A percentile compares a stretch with the other conserved stretches of the same genome.
Evolutionary conservation across 2,888 invertebrate species (phyloP).

Genomic region (Lepetodrilus schrolli): DNA sequence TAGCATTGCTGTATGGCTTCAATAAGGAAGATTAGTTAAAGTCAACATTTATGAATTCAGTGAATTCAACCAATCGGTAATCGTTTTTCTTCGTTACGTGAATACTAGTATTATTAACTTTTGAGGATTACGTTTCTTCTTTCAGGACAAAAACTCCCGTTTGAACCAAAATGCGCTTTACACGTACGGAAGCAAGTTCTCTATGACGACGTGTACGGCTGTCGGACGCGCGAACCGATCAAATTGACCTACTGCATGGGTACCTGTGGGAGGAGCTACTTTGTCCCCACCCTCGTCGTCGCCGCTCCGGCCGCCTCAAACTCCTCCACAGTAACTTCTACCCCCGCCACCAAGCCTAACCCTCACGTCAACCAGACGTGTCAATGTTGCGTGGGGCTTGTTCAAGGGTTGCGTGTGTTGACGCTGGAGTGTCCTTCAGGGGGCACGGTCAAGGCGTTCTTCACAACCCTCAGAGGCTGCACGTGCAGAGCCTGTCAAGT

Average conservation of each 20-base stretch:
- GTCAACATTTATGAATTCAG: too few species aligned
- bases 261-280: conserved; percentile 42
- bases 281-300: conserved; percentile 38
- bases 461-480: conserved; percentile 37
- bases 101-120: too few species aligned
- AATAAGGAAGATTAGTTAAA: too few species aligned
- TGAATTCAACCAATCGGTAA: too few species aligned
- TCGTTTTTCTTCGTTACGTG: too few species aligned
- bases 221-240: conserved; percentile 39
- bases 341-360: neutral
- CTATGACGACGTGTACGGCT: conserved; percentile 39
- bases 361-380: conserved; percentile 43
- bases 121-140: neutral
- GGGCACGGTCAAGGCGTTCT: conserved; percentile 33
- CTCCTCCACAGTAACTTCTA: too few species aligned
- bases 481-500: conserved; percentile 36
- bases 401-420: conserved; percentile 37
- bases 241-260: conserved; percentile 48
- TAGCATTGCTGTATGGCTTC: too few species aligned
- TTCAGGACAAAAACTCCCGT: conserved; percentile 43
- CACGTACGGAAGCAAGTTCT: conserved; percentile 41
- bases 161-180: conserved; percentile 44
- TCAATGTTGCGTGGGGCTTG: conserved; percentile 40
- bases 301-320: neutral
- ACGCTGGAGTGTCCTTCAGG: conserved; percentile 41